A percentile compares a stretch with the other conserved stretches of the same genome.
These are phyloP conservation scores for Zaprionus camerounensis DNA, from an alignment of 1,140 invertebrate species.

Conservation along the genomic window DNA sequence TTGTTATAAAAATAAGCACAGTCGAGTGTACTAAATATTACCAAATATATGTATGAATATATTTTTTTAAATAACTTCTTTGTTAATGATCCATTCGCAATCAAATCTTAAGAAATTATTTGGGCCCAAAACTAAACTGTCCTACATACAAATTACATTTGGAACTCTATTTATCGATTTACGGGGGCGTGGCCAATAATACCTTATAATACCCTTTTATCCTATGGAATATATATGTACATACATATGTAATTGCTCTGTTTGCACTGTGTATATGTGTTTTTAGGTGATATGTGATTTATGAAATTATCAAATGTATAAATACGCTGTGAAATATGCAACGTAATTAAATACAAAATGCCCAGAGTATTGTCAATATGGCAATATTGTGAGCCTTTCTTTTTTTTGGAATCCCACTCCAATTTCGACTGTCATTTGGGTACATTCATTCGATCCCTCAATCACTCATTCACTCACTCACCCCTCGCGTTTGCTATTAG, in stretches of 20 bases:
- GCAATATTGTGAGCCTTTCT: slow-evolving; percentile 16
- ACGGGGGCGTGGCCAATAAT: too few relatives aligned
- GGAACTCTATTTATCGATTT: too few relatives aligned
- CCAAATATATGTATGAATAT: too few relatives aligned
- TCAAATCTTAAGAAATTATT: too few relatives aligned
- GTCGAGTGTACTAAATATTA: too few relatives aligned
- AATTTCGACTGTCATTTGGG: slow-evolving; percentile 39
- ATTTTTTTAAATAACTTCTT: too few relatives aligned
- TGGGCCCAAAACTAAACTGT: too few relatives aligned
- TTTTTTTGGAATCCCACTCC: slow-evolving; percentile 17
- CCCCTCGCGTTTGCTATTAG: slow-evolving; percentile 42
- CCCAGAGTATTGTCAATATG: slow-evolving; percentile 37
- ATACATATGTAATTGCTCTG: neutral
- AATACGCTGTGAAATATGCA: slow-evolving; percentile 37
- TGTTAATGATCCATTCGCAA: too few relatives aligned
- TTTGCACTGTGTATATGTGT: neutral
- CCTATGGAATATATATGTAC: neutral
- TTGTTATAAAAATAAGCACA: too few relatives aligned
- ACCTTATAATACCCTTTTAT: too few relatives aligned
- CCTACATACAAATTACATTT: too few relatives aligned
- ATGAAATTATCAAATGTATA: slow-evolving; percentile 43
- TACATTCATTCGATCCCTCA: slow-evolving; percentile 35
- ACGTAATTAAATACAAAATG: slow-evolving; percentile 49
- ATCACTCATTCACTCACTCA: slow-evolving; percentile 20
- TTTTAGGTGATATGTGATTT: slow-evolving; percentile 27